Percentiles rank a stretch among this genome's conserved stretches.
These are phyloP conservation scores for Trichacis sp. DNA, from an alignment of 2,888 invertebrate genomes.

Conservation along the genomic window DNA sequence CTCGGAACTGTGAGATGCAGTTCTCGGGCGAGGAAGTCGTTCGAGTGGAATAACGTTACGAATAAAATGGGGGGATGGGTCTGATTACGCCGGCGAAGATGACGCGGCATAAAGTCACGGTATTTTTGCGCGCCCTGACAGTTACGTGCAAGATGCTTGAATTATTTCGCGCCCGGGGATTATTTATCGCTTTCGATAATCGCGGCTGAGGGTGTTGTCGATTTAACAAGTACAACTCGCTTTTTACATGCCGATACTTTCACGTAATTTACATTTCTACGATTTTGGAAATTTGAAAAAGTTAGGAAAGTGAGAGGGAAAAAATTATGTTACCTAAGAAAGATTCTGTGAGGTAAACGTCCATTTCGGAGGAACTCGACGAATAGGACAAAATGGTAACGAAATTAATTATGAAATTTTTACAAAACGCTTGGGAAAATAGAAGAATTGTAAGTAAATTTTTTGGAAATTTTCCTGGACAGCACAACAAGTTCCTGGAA, in stretches of 20 bases:
- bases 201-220: not conserved
- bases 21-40: not conserved
- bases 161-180: not conserved
- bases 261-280: not conserved
- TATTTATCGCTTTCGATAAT: not conserved
- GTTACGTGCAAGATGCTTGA: not conserved
- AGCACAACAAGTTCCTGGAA: too few species aligned
- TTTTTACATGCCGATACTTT: not conserved
- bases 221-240: not conserved
- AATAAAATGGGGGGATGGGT: not conserved
- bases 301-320: too few species aligned
- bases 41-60: not conserved
- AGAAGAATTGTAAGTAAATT: too few species aligned
- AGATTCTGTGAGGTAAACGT: too few species aligned
- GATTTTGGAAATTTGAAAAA: too few species aligned
- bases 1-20: slow-evolving; percentile 1
- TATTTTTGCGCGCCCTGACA: not conserved
- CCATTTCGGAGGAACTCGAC: too few species aligned
- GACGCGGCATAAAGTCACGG: too few species aligned
- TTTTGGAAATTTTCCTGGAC: too few species aligned
- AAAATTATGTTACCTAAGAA: too few species aligned
- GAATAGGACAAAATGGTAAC: too few species aligned
- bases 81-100: not conserved
- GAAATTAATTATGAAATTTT: too few species aligned
- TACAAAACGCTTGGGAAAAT: too few species aligned